Evolutionary conservation across 2,797 vertebrate genomes (phyloP), one percentile per base, ranked within the genome.

Genomic region (Corythornis leucogaster): DNA sequence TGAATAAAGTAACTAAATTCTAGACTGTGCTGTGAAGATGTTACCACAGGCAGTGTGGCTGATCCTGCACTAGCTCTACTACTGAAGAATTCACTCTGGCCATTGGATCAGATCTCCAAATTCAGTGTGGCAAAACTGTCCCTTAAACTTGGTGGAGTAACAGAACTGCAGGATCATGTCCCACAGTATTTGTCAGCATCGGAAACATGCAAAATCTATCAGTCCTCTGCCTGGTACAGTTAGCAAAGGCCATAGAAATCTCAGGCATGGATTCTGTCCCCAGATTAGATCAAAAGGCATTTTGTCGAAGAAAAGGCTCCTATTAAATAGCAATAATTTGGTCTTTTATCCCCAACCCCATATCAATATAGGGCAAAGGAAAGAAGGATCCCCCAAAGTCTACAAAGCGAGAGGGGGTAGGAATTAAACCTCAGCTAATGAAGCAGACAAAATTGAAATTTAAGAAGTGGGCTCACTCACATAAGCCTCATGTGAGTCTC

Each of bases 161-260:
- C 7, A 50, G 67, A 86, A 45, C 14, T 78, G 25, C 28, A 83
- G 18, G 35, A 86, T 55, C 9, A 48, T 1, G 20, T 61, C 51
- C 25, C 53, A 85, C 28, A 83, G 53, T 53, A 67, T 24, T 69
- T 74, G 54, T 20, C 55, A 86, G 28, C 33, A 80, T n/a, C 48
- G 82, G 59, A 82, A 93, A 82, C 20, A 10, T 57, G 24, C 80
- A 96, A 75, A 76, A 75, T 31, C 54, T 69, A 30, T 79, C 15
- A n/a, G 1, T 69, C 84, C 62, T 80, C 75, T 73, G 35, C 28
- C 57, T 80, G 31, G 22, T 57, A 89, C 9, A 88, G 68, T 31
- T 80, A 84, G 74, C 46, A 91, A 91, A 93, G 35, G n/a, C 28
- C 58, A 75, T 58, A 78, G 55, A 35, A 68, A 58, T n/a, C 46